A percentile compares a stretch with the other conserved stretches of the same genome.
phyloP scores from a whole-genome alignment of 35 echinoderm and acorn worm genomes.

The Lytechinus variegatus region DNA sequence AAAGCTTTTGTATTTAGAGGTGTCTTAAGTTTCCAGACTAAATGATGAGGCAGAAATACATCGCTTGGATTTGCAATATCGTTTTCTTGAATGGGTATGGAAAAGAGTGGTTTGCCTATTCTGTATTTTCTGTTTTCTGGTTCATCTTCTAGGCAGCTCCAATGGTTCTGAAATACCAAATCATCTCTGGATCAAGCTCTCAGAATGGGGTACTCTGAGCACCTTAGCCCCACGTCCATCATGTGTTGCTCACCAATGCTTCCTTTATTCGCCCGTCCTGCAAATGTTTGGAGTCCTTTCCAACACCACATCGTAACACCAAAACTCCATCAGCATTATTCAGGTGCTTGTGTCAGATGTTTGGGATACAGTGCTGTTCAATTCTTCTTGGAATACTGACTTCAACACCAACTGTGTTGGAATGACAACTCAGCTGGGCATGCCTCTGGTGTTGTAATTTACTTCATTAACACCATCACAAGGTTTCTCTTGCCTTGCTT shows the following conservation, averaged over 20 bases:
- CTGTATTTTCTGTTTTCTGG: too few species aligned
- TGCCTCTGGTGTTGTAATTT: background rate
- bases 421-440: background rate
- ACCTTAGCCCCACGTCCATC: background rate
- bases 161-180: conserved; percentile 35
- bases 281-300: background rate
- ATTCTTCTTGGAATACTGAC: background rate
- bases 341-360: background rate
- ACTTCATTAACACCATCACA: too few species aligned
- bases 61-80: too few species aligned
- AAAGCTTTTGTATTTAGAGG: too few species aligned
- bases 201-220: background rate
- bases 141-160: background rate
- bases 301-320: background rate
- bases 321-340: background rate
- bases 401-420: background rate
- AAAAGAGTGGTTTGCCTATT: too few species aligned
- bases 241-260: background rate
- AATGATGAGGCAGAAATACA: too few species aligned
- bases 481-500: background rate
- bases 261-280: background rate
- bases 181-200: background rate
- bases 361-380: background rate
- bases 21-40: too few species aligned
- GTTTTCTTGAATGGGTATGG: too few species aligned